Conservation (phyloP, 53 echinoderm and acorn worm genomes). For the Astropecten irregularis region DNA sequence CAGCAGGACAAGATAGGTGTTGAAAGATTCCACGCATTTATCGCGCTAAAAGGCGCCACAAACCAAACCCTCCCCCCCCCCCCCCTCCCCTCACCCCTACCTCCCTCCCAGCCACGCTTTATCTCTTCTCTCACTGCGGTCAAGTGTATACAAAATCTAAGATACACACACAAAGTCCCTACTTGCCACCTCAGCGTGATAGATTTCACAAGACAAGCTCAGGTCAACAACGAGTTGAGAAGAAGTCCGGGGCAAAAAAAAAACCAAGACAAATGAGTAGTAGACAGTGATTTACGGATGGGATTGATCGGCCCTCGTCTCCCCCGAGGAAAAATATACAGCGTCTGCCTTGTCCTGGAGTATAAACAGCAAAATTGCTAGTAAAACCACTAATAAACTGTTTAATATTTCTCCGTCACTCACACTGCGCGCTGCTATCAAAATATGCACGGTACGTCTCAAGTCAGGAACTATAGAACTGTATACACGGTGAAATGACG, state of each 20-base stretch:
- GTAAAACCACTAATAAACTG: slow-evolving; percentile 63
- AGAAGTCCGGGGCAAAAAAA: background rate
- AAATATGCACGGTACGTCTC: slow-evolving; percentile 22
- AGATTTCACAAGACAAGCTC: slow-evolving; percentile 45
- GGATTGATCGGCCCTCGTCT: background rate
- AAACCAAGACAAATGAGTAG: background rate
- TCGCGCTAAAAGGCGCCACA: background rate
- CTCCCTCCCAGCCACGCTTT: too few species aligned
- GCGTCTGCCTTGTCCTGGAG: slow-evolving; percentile 10
- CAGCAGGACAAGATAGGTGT: too few species aligned
- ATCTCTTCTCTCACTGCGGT: background rate
- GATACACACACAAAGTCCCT: slow-evolving; percentile 38
- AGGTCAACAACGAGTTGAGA: background rate
- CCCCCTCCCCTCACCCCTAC: too few species aligned
- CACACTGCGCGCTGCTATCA: slow-evolving; percentile 12
- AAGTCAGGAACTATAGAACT: too few species aligned
- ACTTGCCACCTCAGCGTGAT: slow-evolving; percentile 43
- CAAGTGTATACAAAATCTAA: slow-evolving; percentile 32
- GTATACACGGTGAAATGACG: too few species aligned
- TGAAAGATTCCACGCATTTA: too few species aligned
- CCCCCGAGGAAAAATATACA: slow-evolving; percentile 56
- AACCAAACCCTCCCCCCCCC: too few species aligned
- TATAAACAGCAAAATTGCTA: slow-evolving; percentile 60
- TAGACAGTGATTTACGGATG: slow-evolving; percentile 35
- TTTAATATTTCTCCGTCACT: slow-evolving; percentile 50